phyloP scores from a whole-genome alignment of 1,140 invertebrate species.

The Phymastichus coffea region DNA sequence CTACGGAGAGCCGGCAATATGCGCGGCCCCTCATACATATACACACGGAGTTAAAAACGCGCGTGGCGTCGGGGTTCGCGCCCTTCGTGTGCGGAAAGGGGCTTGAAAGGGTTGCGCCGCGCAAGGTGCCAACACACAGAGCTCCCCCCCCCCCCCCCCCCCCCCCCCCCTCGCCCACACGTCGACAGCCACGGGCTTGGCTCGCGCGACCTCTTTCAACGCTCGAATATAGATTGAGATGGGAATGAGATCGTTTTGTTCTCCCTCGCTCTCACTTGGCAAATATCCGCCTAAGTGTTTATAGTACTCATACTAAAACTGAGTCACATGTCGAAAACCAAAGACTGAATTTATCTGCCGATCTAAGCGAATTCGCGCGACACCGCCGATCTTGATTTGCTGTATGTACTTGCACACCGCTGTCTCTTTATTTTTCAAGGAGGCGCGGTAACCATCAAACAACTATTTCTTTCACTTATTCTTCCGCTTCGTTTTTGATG shows the following conservation, averaged over 20 bases:
- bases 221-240: constrained; percentile 56
- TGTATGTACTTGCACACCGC: too few species aligned
- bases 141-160: too few species aligned
- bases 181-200: too few species aligned
- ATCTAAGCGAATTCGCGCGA: constrained; percentile 47
- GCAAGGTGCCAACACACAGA: too few species aligned
- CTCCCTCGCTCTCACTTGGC: constrained; percentile 31
- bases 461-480: too few species aligned
- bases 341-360: constrained; percentile 38
- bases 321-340: too few species aligned
- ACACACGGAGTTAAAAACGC: constrained; percentile 26
- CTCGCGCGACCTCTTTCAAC: constrained; percentile 43
- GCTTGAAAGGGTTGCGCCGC: too few species aligned
- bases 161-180: too few species aligned
- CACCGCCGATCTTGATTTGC: constrained; percentile 33
- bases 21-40: background rate
- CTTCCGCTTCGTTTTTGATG: constrained; percentile 4
- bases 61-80: constrained; percentile 23
- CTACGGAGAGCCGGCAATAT: background rate
- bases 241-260: constrained; percentile 54
- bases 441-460: too few species aligned
- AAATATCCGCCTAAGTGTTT: too few species aligned
- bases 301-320: too few species aligned
- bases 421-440: too few species aligned
- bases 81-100: constrained; percentile 13